phyloP scores from a whole-genome alignment of 2,888 invertebrate species.

The Molorchus minor region DNA sequence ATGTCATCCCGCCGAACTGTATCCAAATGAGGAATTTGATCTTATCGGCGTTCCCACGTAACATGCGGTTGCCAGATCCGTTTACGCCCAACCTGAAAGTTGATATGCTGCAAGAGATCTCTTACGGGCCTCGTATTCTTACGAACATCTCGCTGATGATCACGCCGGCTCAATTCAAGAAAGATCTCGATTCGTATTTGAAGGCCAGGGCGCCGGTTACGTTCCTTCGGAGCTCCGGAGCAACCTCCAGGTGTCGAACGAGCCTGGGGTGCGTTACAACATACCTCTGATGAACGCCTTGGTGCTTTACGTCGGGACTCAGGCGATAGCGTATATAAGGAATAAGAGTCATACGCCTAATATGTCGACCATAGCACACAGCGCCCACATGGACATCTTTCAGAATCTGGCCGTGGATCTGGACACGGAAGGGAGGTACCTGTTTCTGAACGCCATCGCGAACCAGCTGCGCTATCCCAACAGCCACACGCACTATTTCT shows the following conservation, averaged over 20 bases:
- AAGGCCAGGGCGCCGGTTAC: constrained; percentile 95
- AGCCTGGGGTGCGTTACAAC: constrained; percentile 90
- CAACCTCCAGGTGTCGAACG: constrained; percentile 87
- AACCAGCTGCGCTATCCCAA: constrained; percentile 99
- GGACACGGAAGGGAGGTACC: constrained; percentile 96
- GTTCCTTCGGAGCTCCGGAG: constrained; percentile 92
- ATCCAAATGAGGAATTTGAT: constrained; percentile 99
- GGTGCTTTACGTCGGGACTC: constrained; percentile 96
- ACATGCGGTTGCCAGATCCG: constrained; percentile 98
- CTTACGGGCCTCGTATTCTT: constrained; percentile 86
- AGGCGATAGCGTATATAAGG: constrained; percentile 92
- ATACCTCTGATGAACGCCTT: constrained; percentile 96
- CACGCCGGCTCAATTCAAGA: constrained; percentile 88
- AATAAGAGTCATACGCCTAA: constrained; percentile 92
- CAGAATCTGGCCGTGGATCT: constrained; percentile 98
- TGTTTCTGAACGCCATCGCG: constrained; percentile 98
- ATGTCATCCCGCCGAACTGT: constrained; percentile 99
- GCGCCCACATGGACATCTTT: constrained; percentile 99
- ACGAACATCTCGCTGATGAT: constrained; percentile 89
- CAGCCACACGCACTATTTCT: constrained; percentile 99
- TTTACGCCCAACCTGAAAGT: constrained; percentile 97
- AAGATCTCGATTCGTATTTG: constrained; percentile 96
- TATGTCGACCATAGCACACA: constrained; percentile 98
- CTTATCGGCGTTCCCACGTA: constrained; percentile 96
- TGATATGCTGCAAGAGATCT: constrained; percentile 89